phyloP scores from a whole-genome alignment of 1,140 invertebrate species.

The Euwallacea similis region DNA sequence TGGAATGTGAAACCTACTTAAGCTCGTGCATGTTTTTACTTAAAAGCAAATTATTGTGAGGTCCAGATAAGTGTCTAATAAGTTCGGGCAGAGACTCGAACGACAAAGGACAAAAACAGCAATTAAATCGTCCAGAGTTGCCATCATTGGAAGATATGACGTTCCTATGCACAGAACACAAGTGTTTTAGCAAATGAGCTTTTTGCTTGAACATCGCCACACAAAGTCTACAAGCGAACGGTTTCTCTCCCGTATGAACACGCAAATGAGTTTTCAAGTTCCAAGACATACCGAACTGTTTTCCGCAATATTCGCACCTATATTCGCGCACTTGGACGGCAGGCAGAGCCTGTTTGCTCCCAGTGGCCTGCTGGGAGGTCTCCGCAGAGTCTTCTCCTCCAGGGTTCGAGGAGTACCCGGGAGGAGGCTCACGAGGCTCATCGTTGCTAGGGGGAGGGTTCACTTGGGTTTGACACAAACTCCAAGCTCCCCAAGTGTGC shows the following conservation, averaged over 20 bases:
- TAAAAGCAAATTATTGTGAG: constrained; percentile 80
- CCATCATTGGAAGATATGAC: constrained; percentile 74
- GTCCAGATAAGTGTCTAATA: constrained; percentile 80
- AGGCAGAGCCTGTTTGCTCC: constrained; percentile 57
- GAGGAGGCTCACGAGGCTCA: constrained; percentile 56
- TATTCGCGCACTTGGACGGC: constrained; percentile 72
- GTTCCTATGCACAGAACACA: constrained; percentile 83
- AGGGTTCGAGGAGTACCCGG: constrained; percentile 49
- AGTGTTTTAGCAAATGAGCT: constrained; percentile 79
- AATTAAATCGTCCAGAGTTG: constrained; percentile 73
- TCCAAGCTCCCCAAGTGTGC: constrained; percentile 69
- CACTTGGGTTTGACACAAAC: constrained; percentile 65
- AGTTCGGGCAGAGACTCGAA: constrained; percentile 82
- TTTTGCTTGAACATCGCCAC: constrained; percentile 90
- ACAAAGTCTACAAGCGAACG: constrained; percentile 82
- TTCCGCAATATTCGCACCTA: constrained; percentile 82
- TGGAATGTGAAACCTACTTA: constrained; percentile 54
- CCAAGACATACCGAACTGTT: constrained; percentile 89
- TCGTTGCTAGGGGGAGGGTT: constrained; percentile 52
- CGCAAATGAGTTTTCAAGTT: constrained; percentile 83
- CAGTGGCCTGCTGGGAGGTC: constrained; percentile 52
- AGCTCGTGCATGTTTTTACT: constrained; percentile 83
- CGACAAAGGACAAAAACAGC: constrained; percentile 81
- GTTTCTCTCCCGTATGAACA: constrained; percentile 85
- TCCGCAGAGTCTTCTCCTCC: constrained; percentile 58